Base-by-base conservation (phyloP, 2,888 invertebrate species). In the Cephalotes varians region DNA sequence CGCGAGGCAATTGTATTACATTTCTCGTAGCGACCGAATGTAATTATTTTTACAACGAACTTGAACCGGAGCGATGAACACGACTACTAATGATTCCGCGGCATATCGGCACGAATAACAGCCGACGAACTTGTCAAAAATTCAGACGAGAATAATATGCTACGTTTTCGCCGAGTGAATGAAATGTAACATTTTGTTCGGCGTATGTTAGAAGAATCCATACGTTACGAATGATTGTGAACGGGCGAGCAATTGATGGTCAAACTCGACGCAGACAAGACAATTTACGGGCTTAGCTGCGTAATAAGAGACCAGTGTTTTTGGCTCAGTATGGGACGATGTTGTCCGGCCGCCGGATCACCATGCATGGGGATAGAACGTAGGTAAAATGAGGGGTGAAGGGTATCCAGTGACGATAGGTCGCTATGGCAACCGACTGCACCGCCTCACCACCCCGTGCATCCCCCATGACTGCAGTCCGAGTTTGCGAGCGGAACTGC, bases 401-500 rank as follows among this genome's bases (percentile, higher is more conserved):
- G 92, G 91, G 92, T 94, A 94, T 94, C 94, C 94, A 93, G 94
- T 93, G 93, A 93, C 93, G 93, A 92, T 91, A 92, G 92, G 93
- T 94, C 90, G 91, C 93, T 93, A 94, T 94, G 93, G 94, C 90
- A 94, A 94, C 94, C 93, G 90, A 90, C 90, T 90, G 90, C 92
- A 93, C 93, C 91, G 92, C 92, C 92, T 92, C 92, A 90, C 91
- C 91, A 87, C 91, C 91, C 87, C 90, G 89, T 92, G 91, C 92
- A 91, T 93, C 91, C 92, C 92, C 92, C 91, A 92, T 91, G 91
- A 92, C 91, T 94, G 94, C 94, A 93, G 92, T 93, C 93, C 86
- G 92, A 92, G 92, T 92, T 92, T 92, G 90, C 90, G 89, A 91
- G 87, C 91, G 91, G 90, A 92, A 89, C 92, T 91, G 91, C 91